phyloP scores from a whole-genome alignment of 1,140 invertebrate genomes.

The Drosophila tropicalis region DNA sequence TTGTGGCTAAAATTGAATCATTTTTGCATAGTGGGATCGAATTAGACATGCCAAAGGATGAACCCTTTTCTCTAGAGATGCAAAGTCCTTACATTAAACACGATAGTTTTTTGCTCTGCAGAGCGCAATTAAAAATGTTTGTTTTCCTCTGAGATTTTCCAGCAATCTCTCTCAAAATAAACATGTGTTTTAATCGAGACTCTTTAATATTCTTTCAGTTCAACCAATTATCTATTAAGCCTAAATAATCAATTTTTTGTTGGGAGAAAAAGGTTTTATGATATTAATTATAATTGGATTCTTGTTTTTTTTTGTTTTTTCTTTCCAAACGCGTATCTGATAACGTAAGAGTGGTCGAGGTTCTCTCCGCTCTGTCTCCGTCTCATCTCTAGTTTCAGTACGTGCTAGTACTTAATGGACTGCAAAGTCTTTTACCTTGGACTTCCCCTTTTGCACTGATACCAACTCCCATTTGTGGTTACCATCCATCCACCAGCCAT shows the following conservation, averaged over 20 bases:
- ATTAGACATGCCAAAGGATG: too few species aligned
- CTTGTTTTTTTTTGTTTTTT: too few species aligned
- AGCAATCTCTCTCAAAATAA: too few species aligned
- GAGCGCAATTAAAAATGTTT: too few species aligned
- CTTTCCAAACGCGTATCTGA: neutral
- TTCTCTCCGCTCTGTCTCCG: neutral
- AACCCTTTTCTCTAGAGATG: too few species aligned
- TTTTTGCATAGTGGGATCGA: neutral
- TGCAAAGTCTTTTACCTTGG: conserved; percentile 16
- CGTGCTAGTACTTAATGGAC: conserved; percentile 25
- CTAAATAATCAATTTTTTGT: neutral
- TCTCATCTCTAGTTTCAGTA: conserved; percentile 2
- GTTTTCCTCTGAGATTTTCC: too few species aligned
- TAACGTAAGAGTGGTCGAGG: neutral
- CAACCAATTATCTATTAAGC: neutral
- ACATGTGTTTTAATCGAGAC: too few species aligned
- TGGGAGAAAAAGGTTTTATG: too few species aligned
- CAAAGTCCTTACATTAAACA: too few species aligned
- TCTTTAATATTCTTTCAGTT: too few species aligned
- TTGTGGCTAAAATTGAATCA: conserved; percentile 69
- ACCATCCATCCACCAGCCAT: conserved; percentile 27
- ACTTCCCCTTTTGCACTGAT: neutral
- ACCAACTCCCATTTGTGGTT: conserved; percentile 13
- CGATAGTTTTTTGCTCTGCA: too few species aligned
- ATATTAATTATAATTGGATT: conserved; percentile 5